These are phyloP conservation scores for Hemicentrotus pulcherrimus DNA, from an alignment of 35 echinoderm and acorn worm species.

Conservation along the genomic window DNA sequence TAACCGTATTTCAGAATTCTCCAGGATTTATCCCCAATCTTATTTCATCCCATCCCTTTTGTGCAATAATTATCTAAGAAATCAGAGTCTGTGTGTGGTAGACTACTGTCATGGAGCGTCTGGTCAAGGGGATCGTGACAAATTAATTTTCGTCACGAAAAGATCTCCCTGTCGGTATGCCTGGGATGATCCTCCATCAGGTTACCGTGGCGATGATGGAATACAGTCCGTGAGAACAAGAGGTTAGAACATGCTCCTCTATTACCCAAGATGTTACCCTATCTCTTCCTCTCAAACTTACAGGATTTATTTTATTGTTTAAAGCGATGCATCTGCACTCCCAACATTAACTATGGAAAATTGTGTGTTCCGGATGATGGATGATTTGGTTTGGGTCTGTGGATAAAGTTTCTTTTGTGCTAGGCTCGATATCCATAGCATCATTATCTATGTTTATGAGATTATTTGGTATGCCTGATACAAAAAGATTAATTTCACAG, in stretches of 20 bases:
- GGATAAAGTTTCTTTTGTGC: too few relatives aligned
- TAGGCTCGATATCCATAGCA: too few relatives aligned
- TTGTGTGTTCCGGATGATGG: too few relatives aligned
- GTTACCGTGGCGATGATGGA: conserved; percentile 8
- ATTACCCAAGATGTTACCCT: background rate
- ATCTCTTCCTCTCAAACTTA: background rate
- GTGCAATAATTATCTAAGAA: background rate
- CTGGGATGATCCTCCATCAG: background rate
- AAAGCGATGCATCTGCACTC: background rate
- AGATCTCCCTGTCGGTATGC: conserved; percentile 15
- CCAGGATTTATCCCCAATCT: too few relatives aligned
- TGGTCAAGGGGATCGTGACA: background rate
- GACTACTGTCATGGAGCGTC: background rate
- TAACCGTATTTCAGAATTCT: too few relatives aligned
- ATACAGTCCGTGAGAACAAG: conserved; percentile 3
- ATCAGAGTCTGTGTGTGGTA: background rate
- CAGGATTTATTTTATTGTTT: background rate
- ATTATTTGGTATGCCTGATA: too few relatives aligned
- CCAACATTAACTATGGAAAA: too few relatives aligned
- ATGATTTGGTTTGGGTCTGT: too few relatives aligned
- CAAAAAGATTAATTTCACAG: too few relatives aligned
- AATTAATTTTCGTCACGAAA: conserved; percentile 11
- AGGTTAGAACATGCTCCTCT: background rate
- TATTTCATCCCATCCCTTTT: too few relatives aligned
- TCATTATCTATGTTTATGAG: too few relatives aligned